phyloP scores from a whole-genome alignment of 1,140 invertebrate species.

The Bombus cullumanus region DNA sequence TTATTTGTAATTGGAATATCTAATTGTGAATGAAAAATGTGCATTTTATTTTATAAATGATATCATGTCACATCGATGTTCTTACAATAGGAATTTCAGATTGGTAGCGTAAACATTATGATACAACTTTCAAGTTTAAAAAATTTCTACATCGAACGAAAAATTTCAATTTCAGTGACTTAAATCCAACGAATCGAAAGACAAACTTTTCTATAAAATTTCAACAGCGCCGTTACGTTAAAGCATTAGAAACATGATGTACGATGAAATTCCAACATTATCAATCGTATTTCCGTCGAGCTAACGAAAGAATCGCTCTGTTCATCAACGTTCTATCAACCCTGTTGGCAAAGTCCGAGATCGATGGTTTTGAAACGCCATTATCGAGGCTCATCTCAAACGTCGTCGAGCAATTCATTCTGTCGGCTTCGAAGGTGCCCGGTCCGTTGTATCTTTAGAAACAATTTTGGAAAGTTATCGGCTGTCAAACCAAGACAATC shows the following conservation, averaged over 20 bases:
- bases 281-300: conserved; percentile 10
- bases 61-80: too few species aligned
- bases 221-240: too few species aligned
- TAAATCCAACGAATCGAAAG: neutral
- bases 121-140: neutral
- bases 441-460: conserved; percentile 20
- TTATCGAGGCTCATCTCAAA: conserved; percentile 13
- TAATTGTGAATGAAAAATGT: too few species aligned
- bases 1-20: too few species aligned
- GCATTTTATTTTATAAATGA: too few species aligned
- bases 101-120: neutral
- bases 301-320: conserved; percentile 20
- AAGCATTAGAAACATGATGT: neutral
- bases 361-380: conserved; percentile 17
- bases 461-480: conserved; percentile 46
- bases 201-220: neutral
- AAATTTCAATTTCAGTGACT: neutral
- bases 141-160: neutral
- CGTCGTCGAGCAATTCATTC: conserved; percentile 34
- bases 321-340: conserved; percentile 1
- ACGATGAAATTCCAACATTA: neutral
- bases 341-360: conserved; percentile 11
- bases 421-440: conserved; percentile 8
- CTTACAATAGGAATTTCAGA: too few species aligned
- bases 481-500: conserved; percentile 37